These are phyloP conservation scores for Cyrtonyx montezumae DNA, from an alignment of 2,113 vertebrate genomes.

Conservation along the genomic window DNA sequence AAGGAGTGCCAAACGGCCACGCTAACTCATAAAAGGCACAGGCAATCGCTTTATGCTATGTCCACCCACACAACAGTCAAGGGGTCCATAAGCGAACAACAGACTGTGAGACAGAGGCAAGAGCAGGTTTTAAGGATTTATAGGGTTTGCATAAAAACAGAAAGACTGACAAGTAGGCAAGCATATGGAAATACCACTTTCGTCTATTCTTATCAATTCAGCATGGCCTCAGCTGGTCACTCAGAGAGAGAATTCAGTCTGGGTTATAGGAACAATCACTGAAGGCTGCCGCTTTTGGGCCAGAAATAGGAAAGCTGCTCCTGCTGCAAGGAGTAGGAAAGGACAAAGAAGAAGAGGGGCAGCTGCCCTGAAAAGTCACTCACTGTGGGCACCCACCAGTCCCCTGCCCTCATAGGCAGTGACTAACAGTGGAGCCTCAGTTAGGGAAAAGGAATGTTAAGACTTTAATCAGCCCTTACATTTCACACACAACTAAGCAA, in stretches of 20 bases:
- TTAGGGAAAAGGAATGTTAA: neutral
- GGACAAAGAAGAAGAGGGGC: neutral
- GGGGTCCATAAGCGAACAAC: neutral
- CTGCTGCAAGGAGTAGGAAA: neutral
- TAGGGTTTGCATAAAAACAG: neutral
- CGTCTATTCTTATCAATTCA: neutral
- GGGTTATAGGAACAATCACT: fast-evolving
- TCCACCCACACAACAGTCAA: neutral
- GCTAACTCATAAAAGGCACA: neutral
- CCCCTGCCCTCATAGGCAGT: neutral
- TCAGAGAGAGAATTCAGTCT: neutral
- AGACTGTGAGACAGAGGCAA: neutral
- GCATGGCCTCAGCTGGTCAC: neutral
- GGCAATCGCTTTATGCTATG: neutral
- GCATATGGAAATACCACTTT: neutral
- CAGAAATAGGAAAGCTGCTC: neutral
- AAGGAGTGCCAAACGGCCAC: fast-evolving
- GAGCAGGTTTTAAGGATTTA: neutral
- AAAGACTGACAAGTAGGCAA: neutral
- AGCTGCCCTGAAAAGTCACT: neutral
- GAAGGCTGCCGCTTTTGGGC: neutral
- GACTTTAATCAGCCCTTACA: neutral
- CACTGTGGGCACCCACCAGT: neutral
- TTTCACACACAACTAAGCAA: neutral
- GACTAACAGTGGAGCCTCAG: neutral